Evolutionary conservation across 2,113 vertebrate species (phyloP).

Genomic region (Siniperca chuatsi): DNA sequence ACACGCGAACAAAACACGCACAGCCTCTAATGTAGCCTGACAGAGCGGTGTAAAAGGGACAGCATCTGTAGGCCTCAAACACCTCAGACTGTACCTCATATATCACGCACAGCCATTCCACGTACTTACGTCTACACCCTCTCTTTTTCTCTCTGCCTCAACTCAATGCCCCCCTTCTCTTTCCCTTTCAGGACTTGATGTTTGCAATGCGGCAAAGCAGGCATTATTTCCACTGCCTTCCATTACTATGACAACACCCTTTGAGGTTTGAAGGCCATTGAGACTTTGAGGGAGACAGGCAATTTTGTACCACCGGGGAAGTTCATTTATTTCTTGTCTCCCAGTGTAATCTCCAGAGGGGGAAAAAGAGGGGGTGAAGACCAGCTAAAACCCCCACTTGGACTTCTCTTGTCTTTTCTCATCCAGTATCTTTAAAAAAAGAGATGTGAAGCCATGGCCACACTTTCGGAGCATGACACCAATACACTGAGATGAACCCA

Average conservation of each 20-base stretch:
- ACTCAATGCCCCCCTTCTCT: not conserved
- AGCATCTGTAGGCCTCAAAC: slow-evolving; percentile 14
- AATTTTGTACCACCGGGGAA: slow-evolving; percentile 64
- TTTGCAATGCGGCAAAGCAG: slow-evolving; percentile 74
- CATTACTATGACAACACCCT: slow-evolving; percentile 83
- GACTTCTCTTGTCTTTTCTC: slow-evolving; percentile 23
- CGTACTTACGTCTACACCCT: slow-evolving; percentile 26
- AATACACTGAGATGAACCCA: slow-evolving; percentile 15
- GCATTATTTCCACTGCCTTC: slow-evolving; percentile 75
- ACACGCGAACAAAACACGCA: slow-evolving; percentile 9
- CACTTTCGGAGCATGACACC: slow-evolving; percentile 14
- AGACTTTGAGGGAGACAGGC: slow-evolving; percentile 67
- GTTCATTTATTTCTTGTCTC: slow-evolving; percentile 76
- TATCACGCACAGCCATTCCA: slow-evolving; percentile 30
- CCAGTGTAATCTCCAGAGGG: slow-evolving; percentile 55
- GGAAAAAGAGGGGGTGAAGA: not conserved
- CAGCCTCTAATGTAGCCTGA: slow-evolving; percentile 44
- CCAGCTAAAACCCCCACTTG: slow-evolving; percentile 43
- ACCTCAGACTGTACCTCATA: slow-evolving; percentile 44
- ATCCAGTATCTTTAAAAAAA: slow-evolving; percentile 19
- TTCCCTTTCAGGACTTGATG: slow-evolving; percentile 51
- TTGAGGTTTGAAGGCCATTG: slow-evolving; percentile 72
- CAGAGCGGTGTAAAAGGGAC: slow-evolving; percentile 25
- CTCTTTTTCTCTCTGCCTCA: slow-evolving; percentile 18
- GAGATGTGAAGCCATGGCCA: slow-evolving; percentile 6